These are phyloP conservation scores for Stercorarius parasiticus DNA, from an alignment of 2,113 vertebrate genomes.

Conservation along the genomic window DNA sequence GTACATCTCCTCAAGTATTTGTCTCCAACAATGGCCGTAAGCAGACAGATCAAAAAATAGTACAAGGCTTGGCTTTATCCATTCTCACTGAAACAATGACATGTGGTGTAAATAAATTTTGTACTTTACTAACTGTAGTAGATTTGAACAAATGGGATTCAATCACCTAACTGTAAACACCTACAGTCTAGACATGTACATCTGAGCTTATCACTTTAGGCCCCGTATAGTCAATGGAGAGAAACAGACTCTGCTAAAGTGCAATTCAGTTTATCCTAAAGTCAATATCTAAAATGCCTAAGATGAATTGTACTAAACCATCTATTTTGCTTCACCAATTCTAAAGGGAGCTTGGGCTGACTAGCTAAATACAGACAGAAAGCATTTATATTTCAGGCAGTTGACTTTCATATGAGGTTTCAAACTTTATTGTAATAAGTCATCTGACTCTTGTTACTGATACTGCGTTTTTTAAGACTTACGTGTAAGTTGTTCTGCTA, in stretches of 20 bases:
- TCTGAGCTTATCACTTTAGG: background rate
- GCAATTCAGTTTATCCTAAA: slow-evolving; percentile 15
- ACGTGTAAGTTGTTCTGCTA: background rate
- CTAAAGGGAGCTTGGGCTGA: background rate
- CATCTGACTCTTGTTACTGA: background rate
- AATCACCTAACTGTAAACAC: background rate
- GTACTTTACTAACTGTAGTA: background rate
- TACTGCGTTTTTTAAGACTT: background rate
- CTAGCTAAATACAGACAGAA: background rate
- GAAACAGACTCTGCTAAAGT: background rate
- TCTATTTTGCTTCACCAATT: background rate
- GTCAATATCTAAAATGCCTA: background rate
- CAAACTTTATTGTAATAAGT: background rate
- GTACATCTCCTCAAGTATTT: background rate
- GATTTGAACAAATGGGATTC: background rate
- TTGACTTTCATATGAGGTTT: background rate
- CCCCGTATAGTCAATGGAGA: background rate
- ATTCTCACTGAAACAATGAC: background rate
- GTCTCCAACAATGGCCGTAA: background rate
- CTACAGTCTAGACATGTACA: background rate
- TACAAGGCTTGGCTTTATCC: background rate
- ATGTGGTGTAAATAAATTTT: background rate
- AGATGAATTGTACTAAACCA: background rate
- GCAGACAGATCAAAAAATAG: background rate
- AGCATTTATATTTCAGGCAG: background rate